A percentile compares a stretch with the other conserved stretches of the same genome.
phyloP scores from a whole-genome alignment of 2,797 vertebrate species.

The Dryobates pubescens region DNA sequence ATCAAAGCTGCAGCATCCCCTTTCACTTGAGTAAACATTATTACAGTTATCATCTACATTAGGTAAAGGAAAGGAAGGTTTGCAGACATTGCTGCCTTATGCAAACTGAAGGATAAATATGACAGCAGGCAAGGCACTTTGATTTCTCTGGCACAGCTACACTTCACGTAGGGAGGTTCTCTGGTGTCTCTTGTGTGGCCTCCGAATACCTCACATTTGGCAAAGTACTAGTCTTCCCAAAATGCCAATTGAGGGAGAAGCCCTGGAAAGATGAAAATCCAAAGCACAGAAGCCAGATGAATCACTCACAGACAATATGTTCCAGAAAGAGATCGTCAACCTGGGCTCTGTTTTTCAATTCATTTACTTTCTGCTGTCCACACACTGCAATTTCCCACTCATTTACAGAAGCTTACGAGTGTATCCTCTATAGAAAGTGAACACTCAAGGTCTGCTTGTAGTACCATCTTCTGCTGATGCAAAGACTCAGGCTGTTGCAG shows the following conservation, averaged over 20 bases:
- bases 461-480: neutral
- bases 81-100: neutral
- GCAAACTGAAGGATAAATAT: neutral
- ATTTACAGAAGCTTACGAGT: neutral
- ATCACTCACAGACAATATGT: neutral
- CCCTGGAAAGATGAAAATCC: neutral
- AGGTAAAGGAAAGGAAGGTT: neutral
- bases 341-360: neutral
- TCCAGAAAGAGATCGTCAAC: neutral
- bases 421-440: neutral
- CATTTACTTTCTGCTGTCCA: neutral
- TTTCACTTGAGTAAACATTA: neutral
- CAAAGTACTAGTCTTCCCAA: neutral
- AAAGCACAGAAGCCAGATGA: neutral
- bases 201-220: neutral
- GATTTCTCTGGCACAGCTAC: neutral
- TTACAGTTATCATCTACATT: neutral
- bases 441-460: neutral
- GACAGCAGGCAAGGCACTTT: neutral
- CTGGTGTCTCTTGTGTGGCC: neutral
- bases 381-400: neutral
- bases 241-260: neutral
- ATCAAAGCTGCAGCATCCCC: neutral
- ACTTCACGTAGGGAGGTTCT: neutral
- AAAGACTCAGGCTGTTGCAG: neutral